Percentiles rank a stretch among this genome's conserved stretches.
These are phyloP conservation scores for Sinocyclocheilus rhinocerous DNA, from an alignment of 2,113 vertebrate genomes.

Conservation along the genomic window DNA sequence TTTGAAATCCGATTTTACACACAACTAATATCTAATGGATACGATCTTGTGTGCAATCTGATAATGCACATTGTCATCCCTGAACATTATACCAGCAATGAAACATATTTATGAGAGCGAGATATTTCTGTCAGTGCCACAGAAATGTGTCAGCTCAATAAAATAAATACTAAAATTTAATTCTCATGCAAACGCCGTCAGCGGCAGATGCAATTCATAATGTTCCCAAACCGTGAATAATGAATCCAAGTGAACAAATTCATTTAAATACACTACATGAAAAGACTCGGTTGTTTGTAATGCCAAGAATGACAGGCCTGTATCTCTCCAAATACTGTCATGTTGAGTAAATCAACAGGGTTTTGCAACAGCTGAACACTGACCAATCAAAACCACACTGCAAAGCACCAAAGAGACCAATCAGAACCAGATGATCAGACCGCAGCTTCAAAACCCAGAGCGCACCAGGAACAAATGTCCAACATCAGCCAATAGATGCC, in stretches of 20 bases:
- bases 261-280: neutral
- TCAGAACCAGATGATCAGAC: neutral
- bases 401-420: neutral
- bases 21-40: constrained; percentile 21
- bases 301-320: neutral
- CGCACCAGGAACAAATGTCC: neutral
- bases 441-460: no score
- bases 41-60: neutral
- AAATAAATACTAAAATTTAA: neutral
- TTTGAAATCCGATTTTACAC: constrained; percentile 46
- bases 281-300: neutral
- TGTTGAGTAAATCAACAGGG: neutral
- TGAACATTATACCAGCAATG: constrained; percentile 3
- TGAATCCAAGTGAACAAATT: neutral
- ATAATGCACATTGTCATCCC: constrained; percentile 19
- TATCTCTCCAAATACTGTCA: neutral
- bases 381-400: neutral
- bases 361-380: constrained; percentile 61
- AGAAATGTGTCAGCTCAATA: constrained; percentile 22
- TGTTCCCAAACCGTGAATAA: constrained; percentile 38
- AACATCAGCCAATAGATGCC: neutral
- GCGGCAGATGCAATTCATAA: constrained; percentile 55
- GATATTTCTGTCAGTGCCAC: neutral
- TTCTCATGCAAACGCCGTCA: neutral
- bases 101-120: constrained; percentile 24